Evolutionary conservation across 2,888 invertebrate species (phyloP), one percentile per base, ranked within the genome.

Genomic region (Callyntrura guangdongensis): DNA sequence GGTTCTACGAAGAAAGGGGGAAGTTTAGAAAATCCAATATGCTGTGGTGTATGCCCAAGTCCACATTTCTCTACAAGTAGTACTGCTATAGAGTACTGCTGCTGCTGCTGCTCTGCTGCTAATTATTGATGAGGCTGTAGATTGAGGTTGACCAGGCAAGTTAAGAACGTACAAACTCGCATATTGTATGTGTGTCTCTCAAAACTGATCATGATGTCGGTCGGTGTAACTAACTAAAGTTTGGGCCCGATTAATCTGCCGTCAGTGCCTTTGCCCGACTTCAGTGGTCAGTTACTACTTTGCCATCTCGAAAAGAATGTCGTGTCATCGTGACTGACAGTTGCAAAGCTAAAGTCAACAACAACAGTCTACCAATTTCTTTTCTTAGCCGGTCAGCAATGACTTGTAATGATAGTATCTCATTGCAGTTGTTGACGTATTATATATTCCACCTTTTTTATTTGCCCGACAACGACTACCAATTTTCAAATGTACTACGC

Each of bases 101-200:
- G 36, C 36, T 36, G 36, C 36, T 6, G 36, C 36, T 6, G 36
- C 36, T n/a, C n/a, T 36, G 36, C 11, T 67, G n/a, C 83, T 89
- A 89, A 89, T 89, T 89, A 84, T 89, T 89, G 84, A 89, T 84
- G 89, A 89, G 64, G 67, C 36, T 89, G 53, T 89, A 89, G 89
- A 89, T 89, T 82, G 83, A 74, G 87, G 87, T 89, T 82, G 67
- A 61, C 45, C 22, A 67, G 25, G n/a, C 8, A 9, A 82, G 0
- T 27, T 6, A 20, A 64, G 17, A 14, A 67, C 6, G 17, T 47
- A 12, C 14, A n/a, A 6, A 27, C 67, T 12, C 20, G n/a, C 20
- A 64, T 9, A 64, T 64, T 25, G 8, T 22, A 64, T 64, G 61
- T 22, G 20, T 22, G 61, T 12, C 11, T 22, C 12, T 64, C 36